Conservation (phyloP, 2,797 vertebrate species). For the Manis javanica region DNA sequence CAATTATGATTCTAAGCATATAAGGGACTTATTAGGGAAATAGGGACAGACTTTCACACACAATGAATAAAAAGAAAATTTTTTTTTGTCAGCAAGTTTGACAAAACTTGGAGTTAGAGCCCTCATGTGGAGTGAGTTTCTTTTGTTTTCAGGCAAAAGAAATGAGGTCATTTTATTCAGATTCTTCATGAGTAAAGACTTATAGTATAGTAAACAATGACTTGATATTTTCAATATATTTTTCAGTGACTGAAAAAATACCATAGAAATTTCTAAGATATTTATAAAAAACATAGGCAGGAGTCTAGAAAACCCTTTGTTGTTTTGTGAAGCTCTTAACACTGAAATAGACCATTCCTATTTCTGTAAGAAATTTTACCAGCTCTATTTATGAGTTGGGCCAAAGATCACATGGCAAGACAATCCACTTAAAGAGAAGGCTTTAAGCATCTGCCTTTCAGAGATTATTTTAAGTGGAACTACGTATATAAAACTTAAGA, state of each 20-base stretch:
- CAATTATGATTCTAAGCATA: background rate
- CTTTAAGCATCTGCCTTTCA: background rate
- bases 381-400: background rate
- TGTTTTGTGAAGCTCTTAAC: constrained; percentile 43
- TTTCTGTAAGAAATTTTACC: background rate
- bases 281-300: constrained; percentile 23
- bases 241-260: background rate
- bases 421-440: background rate
- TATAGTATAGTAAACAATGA: background rate
- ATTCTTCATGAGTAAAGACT: background rate
- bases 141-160: background rate
- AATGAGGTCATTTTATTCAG: background rate
- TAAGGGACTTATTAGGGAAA: background rate
- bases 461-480: background rate
- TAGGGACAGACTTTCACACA: background rate
- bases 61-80: background rate
- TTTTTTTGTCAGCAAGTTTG: background rate
- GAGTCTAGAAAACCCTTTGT: background rate
- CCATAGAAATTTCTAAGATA: background rate
- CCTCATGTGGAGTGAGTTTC: background rate
- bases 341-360: background rate
- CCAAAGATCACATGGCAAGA: background rate
- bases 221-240: background rate
- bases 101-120: background rate
- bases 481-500: background rate